phyloP scores from a whole-genome alignment of 1,140 invertebrate genomes.

The Drosophila arizonae region DNA sequence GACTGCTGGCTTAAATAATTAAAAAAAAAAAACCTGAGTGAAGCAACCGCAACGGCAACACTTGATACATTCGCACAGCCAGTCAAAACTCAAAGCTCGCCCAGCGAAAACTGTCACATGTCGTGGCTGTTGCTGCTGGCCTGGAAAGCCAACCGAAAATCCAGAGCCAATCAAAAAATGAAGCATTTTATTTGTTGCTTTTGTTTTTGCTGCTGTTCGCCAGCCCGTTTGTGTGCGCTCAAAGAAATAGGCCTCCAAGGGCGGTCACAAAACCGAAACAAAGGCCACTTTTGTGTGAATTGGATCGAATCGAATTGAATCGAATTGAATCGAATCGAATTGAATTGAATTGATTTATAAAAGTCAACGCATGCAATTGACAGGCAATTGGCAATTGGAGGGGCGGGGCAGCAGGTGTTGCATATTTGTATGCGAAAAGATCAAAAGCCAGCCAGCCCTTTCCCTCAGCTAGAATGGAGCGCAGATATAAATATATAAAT shows the following conservation, averaged over 20 bases:
- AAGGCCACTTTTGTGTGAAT: not conserved
- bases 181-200: conserved; percentile 11
- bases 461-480: too few relatives aligned
- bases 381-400: conserved; percentile 3
- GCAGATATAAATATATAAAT: too few relatives aligned
- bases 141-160: conserved; percentile 15
- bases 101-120: conserved; percentile 17
- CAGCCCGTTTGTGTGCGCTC: conserved; percentile 11
- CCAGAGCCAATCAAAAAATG: conserved; percentile 23
- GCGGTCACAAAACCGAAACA: conserved; percentile 27
- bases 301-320: not conserved
- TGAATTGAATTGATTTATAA: conserved; percentile 23
- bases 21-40: conserved; percentile 12
- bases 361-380: conserved; percentile 24
- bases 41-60: conserved; percentile 35
- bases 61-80: conserved; percentile 15
- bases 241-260: conserved; percentile 10
- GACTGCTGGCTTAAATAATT: conserved; percentile 31
- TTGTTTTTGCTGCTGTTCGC: conserved; percentile 11
- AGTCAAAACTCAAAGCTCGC: not conserved
- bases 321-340: not conserved
- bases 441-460: too few relatives aligned
- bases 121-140: conserved; percentile 14
- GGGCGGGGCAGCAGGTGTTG: too few relatives aligned
- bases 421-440: not conserved